Percentiles rank a stretch among this genome's conserved stretches.
These are phyloP conservation scores for Carassius gibelio DNA, from an alignment of 2,113 vertebrate species.

Conservation along the genomic window DNA sequence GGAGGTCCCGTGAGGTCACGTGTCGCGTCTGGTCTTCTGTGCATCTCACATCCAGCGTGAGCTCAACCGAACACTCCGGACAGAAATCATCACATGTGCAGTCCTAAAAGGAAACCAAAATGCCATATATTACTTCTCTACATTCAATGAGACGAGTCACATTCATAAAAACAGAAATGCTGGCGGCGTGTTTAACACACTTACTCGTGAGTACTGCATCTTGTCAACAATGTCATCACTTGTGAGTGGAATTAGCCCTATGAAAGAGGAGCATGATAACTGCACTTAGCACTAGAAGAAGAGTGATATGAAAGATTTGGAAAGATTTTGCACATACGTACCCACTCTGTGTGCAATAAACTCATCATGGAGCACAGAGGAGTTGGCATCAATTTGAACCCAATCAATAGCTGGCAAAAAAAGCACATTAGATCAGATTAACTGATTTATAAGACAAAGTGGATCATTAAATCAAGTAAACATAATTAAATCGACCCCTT, in stretches of 20 bases:
- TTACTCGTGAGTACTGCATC: constrained; percentile 93
- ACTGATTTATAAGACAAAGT: background rate
- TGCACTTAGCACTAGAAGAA: background rate
- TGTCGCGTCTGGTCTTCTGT: constrained; percentile 96
- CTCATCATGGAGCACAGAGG: constrained; percentile 96
- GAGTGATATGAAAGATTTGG: background rate
- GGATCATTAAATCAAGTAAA: background rate
- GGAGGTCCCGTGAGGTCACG: constrained; percentile 90
- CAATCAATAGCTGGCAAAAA: constrained; percentile 90
- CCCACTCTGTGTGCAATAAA: constrained; percentile 96
- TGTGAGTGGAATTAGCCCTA: constrained; percentile 94
- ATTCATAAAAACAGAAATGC: background rate
- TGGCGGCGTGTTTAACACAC: constrained; percentile 31
- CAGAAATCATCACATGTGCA: constrained; percentile 97
- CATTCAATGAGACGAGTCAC: background rate
- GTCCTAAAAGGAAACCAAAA: constrained; percentile 75
- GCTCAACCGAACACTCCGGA: constrained; percentile 93
- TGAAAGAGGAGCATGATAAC: constrained; percentile 5
- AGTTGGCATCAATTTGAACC: constrained; percentile 98
- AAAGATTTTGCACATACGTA: constrained; percentile 68
- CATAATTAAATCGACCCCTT: background rate
- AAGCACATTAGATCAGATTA: background rate
- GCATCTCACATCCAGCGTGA: constrained; percentile 92
- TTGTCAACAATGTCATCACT: constrained; percentile 98
- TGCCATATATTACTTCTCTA: background rate